Evolutionary conservation across 2,888 invertebrate species (phyloP).

Genomic region (Cataglyphis albicans): DNA sequence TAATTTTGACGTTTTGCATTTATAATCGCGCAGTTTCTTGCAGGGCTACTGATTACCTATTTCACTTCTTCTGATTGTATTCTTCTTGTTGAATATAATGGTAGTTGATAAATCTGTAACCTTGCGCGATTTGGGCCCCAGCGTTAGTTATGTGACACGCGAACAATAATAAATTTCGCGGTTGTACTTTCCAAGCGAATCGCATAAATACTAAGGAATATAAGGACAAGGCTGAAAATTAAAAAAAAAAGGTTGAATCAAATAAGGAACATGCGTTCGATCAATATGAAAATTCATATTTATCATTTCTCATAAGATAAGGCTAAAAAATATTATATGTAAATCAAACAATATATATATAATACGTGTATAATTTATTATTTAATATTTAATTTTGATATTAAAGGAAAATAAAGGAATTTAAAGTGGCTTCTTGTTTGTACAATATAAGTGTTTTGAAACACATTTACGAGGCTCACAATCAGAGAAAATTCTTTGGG

Average conservation of each 20-base stretch:
- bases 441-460: background rate
- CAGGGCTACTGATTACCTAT: background rate
- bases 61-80: background rate
- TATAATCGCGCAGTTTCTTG: background rate
- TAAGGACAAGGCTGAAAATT: slow-evolving; percentile 77
- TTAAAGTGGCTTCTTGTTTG: background rate
- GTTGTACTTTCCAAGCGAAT: slow-evolving; percentile 80
- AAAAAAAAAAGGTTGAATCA: background rate
- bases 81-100: slow-evolving; percentile 85
- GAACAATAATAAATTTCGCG: slow-evolving; percentile 80
- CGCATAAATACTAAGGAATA: slow-evolving; percentile 82
- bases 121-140: slow-evolving; percentile 83
- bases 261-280: background rate
- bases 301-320: background rate
- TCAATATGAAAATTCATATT: background rate
- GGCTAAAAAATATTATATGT: background rate
- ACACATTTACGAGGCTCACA: background rate
- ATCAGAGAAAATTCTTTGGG: background rate
- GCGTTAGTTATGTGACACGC: slow-evolving; percentile 80
- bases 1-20: slow-evolving; percentile 8
- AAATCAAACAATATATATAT: background rate
- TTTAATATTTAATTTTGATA: background rate
- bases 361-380: background rate
- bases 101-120: slow-evolving; percentile 90
- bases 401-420: background rate